phyloP scores from a whole-genome alignment of 2,797 vertebrate species.

The Sarcoramphus papa region DNA sequence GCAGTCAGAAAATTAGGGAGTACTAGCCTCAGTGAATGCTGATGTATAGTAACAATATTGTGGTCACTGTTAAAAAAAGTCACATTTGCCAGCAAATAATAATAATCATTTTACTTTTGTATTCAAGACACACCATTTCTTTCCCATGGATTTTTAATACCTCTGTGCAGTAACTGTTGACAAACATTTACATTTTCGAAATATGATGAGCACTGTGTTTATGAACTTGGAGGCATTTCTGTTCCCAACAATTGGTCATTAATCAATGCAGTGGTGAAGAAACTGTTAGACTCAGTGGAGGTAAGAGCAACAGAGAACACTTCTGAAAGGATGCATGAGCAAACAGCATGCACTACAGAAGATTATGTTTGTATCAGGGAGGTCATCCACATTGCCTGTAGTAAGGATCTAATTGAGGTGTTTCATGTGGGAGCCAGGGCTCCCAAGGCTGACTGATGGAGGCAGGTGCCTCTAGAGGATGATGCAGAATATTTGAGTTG shows the following conservation, averaged over 20 bases:
- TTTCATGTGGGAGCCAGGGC: neutral
- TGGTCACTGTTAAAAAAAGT: neutral
- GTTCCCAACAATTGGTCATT: neutral
- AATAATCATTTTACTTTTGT: neutral
- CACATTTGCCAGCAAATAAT: slow-evolving; percentile 11
- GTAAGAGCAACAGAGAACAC: neutral
- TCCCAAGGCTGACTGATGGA: neutral
- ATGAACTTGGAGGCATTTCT: neutral
- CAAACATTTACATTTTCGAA: slow-evolving; percentile 22
- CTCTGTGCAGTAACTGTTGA: slow-evolving; percentile 49
- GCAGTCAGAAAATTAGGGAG: slow-evolving; percentile 19
- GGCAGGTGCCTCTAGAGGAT: neutral
- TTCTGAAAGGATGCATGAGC: neutral
- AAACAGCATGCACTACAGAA: neutral
- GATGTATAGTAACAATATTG: slow-evolving; percentile 20
- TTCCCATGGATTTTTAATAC: slow-evolving; percentile 45
- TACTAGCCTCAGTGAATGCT: neutral
- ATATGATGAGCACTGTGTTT: slow-evolving; percentile 27
- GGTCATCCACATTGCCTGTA: neutral
- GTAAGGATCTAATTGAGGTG: neutral
- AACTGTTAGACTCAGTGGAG: neutral
- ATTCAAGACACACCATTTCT: neutral
- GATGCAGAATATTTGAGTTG: neutral
- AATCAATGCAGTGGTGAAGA: neutral
- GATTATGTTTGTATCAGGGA: neutral